Percentiles rank a stretch among this genome's conserved stretches.
These are phyloP conservation scores for Stenopsyche tienmushanensis DNA, from an alignment of 1,140 invertebrate species.

Conservation along the genomic window DNA sequence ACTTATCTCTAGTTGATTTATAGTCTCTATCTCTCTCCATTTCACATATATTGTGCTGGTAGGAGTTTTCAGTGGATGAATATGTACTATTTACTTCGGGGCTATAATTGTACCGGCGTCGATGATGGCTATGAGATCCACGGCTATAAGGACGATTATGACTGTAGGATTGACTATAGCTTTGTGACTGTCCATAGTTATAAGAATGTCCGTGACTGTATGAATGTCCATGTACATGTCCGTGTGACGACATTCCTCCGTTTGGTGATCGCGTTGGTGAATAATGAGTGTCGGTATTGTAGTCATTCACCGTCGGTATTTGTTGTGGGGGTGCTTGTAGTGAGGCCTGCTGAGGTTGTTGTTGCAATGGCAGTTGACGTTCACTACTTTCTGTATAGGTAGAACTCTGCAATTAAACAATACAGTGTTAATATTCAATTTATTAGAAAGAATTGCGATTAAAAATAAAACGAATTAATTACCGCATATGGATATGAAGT, in stretches of 20 bases:
- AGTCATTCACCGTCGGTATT: not conserved
- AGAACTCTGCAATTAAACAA: not conserved
- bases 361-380: not conserved
- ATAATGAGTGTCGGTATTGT: not conserved
- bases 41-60: slow-evolving; percentile 76
- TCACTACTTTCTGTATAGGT: not conserved
- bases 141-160: slow-evolving; percentile 66
- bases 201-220: slow-evolving; percentile 16
- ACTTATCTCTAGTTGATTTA: slow-evolving; percentile 83
- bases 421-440: not conserved
- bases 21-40: slow-evolving; percentile 92
- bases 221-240: slow-evolving; percentile 8
- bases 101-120: slow-evolving; percentile 66
- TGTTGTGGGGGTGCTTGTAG: not conserved
- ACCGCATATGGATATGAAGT: not conserved
- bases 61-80: slow-evolving; percentile 67
- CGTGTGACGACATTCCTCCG: slow-evolving; percentile 10
- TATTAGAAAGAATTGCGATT: no score
- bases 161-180: slow-evolving; percentile 43
- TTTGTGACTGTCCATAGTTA: slow-evolving; percentile 38
- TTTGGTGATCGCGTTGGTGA: slow-evolving; percentile 9
- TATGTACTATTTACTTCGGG: slow-evolving; percentile 62
- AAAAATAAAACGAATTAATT: no score
- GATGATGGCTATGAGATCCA: slow-evolving; percentile 65
- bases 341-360: not conserved